phyloP scores from a whole-genome alignment of 1,140 invertebrate genomes.

The Ceratina calcarata region DNA sequence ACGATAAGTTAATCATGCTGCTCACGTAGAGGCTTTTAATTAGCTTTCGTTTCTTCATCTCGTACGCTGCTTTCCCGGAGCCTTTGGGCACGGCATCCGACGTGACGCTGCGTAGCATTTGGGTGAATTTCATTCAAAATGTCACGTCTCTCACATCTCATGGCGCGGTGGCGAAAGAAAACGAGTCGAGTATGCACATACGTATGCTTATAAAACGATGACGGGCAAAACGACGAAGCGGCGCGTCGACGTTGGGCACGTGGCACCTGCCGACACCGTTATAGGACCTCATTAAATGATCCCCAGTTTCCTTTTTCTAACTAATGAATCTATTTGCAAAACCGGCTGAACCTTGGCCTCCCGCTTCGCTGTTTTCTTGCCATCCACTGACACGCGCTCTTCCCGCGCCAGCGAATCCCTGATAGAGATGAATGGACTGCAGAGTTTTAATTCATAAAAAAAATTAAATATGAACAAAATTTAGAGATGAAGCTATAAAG shows the following conservation, averaged over 20 bases:
- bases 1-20: slow-evolving; percentile 23
- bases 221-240: slow-evolving; percentile 32
- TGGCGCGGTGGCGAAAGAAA: slow-evolving; percentile 46
- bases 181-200: slow-evolving; percentile 6
- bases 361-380: not conserved
- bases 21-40: slow-evolving; percentile 21
- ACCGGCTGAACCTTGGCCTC: slow-evolving; percentile 12
- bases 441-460: too few relatives aligned
- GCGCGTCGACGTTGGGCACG: slow-evolving; percentile 34
- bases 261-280: slow-evolving; percentile 68
- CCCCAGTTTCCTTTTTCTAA: slow-evolving; percentile 34
- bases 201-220: slow-evolving; percentile 7
- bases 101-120: not conserved
- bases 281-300: slow-evolving; percentile 66
- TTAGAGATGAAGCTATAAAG: too few relatives aligned
- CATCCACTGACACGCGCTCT: not conserved
- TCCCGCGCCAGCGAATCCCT: too few relatives aligned
- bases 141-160: not conserved
- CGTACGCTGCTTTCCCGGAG: slow-evolving; percentile 11
- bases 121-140: slow-evolving; percentile 40
- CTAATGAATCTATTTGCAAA: slow-evolving; percentile 63
- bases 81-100: not conserved
- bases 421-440: too few relatives aligned
- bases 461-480: too few relatives aligned
- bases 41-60: slow-evolving; percentile 10